Conservation (phyloP, 64 coral and sea anemone species). For the Astreopora myriophthalma region DNA sequence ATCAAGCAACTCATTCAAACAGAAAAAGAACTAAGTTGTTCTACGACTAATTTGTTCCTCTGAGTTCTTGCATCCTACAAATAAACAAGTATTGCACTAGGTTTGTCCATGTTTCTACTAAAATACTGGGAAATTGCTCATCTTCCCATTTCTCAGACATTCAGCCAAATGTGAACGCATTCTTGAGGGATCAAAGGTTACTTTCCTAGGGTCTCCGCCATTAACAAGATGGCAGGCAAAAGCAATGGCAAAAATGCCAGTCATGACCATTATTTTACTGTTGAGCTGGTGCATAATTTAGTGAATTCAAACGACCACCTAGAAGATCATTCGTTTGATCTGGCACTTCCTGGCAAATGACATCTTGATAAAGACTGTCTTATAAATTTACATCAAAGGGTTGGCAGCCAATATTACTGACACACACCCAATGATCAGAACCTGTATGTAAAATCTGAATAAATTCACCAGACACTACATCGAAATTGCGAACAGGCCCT, state of each 20-base stretch:
- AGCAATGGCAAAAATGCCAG: not conserved
- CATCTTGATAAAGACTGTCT: not conserved
- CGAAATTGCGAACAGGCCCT: constrained; percentile 15
- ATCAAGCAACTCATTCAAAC: not conserved
- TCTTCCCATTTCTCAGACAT: too few relatives aligned
- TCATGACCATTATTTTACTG: constrained; percentile 10
- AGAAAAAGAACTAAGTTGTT: not conserved
- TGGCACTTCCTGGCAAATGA: constrained; percentile 15
- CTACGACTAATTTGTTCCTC: too few relatives aligned
- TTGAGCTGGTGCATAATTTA: constrained; percentile 17
- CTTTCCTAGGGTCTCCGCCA: not conserved
- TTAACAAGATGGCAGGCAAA: constrained; percentile 12
- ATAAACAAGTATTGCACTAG: too few relatives aligned
- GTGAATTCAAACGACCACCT: not conserved
- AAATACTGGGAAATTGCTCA: too few relatives aligned
- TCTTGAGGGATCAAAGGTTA: constrained; percentile 8
- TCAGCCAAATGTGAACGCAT: too few relatives aligned
- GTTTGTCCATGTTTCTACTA: too few relatives aligned
- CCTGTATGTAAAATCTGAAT: constrained; percentile 31
- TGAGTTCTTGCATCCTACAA: too few relatives aligned
- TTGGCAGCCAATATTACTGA: constrained; percentile 22
- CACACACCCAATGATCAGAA: constrained; percentile 25
- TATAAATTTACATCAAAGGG: not conserved
- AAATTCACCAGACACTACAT: constrained; percentile 25
- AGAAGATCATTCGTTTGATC: constrained; percentile 20